A percentile compares a stretch with the other conserved stretches of the same genome.
phyloP scores from a whole-genome alignment of 2,888 invertebrate genomes.

The Trypoxylon attenuatum region DNA sequence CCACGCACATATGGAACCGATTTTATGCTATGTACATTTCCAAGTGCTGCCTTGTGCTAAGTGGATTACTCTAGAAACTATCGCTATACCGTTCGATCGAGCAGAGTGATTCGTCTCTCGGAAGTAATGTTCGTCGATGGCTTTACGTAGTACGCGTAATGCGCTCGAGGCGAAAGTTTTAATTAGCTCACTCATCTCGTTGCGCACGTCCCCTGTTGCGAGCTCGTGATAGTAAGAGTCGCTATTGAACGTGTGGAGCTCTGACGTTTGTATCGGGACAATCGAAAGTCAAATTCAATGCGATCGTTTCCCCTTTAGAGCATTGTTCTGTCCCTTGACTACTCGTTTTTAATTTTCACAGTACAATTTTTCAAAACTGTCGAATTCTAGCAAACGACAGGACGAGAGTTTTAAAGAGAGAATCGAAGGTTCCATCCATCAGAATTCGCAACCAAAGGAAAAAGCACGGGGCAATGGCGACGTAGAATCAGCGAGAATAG shows the following conservation, averaged over 20 bases:
- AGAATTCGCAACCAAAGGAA: too few species aligned
- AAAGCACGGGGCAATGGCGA: slow-evolving; percentile 7
- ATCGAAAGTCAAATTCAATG: slow-evolving; percentile 30
- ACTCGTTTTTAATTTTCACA: too few species aligned
- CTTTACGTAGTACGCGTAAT: background rate
- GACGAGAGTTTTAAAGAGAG: too few species aligned
- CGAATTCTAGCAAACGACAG: too few species aligned
- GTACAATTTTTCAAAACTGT: too few species aligned
- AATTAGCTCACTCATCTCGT: slow-evolving; percentile 2
- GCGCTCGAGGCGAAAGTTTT: slow-evolving; percentile 19
- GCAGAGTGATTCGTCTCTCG: background rate
- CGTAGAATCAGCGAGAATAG: background rate
- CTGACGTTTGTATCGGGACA: slow-evolving; percentile 20
- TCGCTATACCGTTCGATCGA: background rate
- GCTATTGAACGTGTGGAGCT: slow-evolving; percentile 25
- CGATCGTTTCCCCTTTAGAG: slow-evolving; percentile 9
- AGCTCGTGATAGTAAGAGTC: slow-evolving; percentile 20
- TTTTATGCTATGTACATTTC: too few species aligned
- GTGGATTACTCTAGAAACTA: background rate
- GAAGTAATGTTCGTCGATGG: background rate
- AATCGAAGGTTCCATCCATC: too few species aligned
- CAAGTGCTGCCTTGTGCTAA: too few species aligned
- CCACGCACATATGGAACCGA: too few species aligned
- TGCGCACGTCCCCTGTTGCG: slow-evolving; percentile 1
- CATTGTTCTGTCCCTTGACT: too few species aligned